Conservation (phyloP, 1,140 invertebrate genomes). For the Semibalanus balanoides region DNA sequence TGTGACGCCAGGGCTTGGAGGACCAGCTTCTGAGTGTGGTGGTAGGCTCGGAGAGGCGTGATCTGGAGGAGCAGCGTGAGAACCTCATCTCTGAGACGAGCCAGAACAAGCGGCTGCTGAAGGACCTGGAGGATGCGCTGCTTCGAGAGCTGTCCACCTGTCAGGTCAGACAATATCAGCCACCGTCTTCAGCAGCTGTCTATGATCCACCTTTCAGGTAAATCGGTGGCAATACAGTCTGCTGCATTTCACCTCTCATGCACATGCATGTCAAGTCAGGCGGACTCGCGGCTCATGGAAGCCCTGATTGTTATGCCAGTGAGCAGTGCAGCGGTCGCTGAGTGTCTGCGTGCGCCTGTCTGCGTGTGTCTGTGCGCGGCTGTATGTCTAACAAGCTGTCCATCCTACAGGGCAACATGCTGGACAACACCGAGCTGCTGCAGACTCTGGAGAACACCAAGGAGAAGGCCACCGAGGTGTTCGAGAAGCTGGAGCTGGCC, state of each 20-base stretch:
- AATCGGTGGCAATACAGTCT: too few species aligned
- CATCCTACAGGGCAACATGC: slow-evolving; percentile 71
- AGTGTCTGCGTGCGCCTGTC: too few species aligned
- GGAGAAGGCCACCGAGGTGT: slow-evolving; percentile 57
- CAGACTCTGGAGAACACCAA: slow-evolving; percentile 77
- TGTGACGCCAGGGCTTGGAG: slow-evolving; percentile 61
- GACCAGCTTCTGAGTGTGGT: slow-evolving; percentile 76
- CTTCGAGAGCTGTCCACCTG: slow-evolving; percentile 63
- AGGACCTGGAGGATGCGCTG: slow-evolving; percentile 65
- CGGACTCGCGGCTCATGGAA: too few species aligned
- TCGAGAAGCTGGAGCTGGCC: slow-evolving; percentile 54
- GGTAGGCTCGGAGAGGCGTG: slow-evolving; percentile 61
- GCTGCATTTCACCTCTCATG: too few species aligned
- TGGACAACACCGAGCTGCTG: slow-evolving; percentile 73
- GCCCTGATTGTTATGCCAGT: too few species aligned
- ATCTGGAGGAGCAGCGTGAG: slow-evolving; percentile 73
- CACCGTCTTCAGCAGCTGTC: too few species aligned
- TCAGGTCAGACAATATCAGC: too few species aligned
- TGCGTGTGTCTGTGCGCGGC: too few species aligned
- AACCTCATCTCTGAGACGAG: slow-evolving; percentile 66
- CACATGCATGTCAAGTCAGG: too few species aligned
- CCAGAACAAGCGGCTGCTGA: slow-evolving; percentile 63
- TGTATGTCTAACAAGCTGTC: too few species aligned
- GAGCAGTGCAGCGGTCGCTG: too few species aligned
- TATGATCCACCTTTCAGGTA: too few species aligned